These are phyloP conservation scores for Zoanthus gigantus DNA, from an alignment of 92 coral and sea anemone genomes.

Conservation along the genomic window DNA sequence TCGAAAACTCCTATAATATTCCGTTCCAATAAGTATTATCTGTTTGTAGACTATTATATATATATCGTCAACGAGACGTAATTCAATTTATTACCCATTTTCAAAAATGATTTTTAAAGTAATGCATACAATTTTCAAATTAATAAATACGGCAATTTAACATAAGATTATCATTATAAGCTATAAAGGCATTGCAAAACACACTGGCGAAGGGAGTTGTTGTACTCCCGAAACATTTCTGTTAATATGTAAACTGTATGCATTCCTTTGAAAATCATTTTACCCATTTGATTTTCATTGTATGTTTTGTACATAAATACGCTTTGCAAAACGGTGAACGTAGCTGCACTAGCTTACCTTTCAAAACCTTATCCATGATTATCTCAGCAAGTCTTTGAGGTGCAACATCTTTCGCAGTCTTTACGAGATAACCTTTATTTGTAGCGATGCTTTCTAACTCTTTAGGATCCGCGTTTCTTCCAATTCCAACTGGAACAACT, in stretches of 20 bases:
- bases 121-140: neutral
- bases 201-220: neutral
- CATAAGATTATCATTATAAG: neutral
- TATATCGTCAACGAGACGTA: neutral
- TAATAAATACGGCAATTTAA: no score
- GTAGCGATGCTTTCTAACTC: constrained; percentile 77
- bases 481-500: constrained; percentile 85
- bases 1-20: no score
- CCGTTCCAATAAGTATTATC: no score
- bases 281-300: no score
- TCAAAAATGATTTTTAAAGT: neutral
- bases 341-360: constrained; percentile 52
- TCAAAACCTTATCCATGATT: constrained; percentile 76
- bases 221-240: neutral
- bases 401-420: constrained; percentile 68
- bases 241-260: no score
- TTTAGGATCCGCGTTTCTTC: constrained; percentile 69
- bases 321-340: neutral
- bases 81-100: neutral
- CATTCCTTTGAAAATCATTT: no score
- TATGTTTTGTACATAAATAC: no score
- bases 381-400: constrained; percentile 75
- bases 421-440: constrained; percentile 73
- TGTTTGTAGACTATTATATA: no score
- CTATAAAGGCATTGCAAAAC: neutral